Evolutionary conservation across 2,888 invertebrate genomes (phyloP).

Genomic region (Polyommatus iphigenia): DNA sequence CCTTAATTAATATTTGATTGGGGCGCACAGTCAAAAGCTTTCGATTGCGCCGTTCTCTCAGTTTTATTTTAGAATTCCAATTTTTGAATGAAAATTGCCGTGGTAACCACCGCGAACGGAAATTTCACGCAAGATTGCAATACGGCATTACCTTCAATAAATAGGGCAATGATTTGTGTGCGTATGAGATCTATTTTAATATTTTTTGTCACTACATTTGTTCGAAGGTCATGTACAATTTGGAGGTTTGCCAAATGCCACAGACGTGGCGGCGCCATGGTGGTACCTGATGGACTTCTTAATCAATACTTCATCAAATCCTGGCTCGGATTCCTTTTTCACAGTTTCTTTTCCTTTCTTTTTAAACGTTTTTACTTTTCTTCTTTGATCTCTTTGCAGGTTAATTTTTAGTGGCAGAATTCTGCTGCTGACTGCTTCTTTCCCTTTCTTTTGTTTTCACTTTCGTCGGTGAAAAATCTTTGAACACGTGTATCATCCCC

Average conservation of each 20-base stretch:
- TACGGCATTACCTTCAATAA: conserved; percentile 18
- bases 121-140: conserved; percentile 7
- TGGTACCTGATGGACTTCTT: conserved; percentile 1
- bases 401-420: too few species aligned
- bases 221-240: conserved; percentile 17
- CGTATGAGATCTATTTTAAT: conserved; percentile 29
- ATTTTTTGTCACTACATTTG: conserved; percentile 26
- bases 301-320: conserved; percentile 11
- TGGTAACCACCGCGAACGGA: background rate
- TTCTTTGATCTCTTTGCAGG: background rate
- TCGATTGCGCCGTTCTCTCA: background rate
- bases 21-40: background rate
- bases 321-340: background rate
- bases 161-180: conserved; percentile 28
- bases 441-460: background rate
- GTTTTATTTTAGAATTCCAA: background rate
- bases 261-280: conserved; percentile 28
- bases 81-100: background rate
- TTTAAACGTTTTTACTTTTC: background rate
- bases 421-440: background rate
- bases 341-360: background rate
- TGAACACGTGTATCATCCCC: too few species aligned
- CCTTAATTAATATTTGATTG: conserved; percentile 3
- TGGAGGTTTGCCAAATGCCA: conserved; percentile 16
- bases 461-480: background rate